A percentile compares a stretch with the other conserved stretches of the same genome.
phyloP scores from a whole-genome alignment of 2,888 invertebrate genomes.

The Saturnia pavonia region DNA sequence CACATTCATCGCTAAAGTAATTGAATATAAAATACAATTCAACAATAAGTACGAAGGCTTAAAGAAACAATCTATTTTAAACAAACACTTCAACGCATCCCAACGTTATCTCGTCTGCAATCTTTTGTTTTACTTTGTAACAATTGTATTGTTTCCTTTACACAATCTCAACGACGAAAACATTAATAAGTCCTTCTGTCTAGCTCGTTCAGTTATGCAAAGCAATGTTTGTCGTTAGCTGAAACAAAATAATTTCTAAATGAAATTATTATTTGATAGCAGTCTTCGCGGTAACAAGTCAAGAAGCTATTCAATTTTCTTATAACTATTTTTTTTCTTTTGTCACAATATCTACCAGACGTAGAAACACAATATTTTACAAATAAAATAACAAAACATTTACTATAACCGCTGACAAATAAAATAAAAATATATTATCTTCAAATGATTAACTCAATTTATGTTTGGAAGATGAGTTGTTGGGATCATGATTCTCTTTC shows the following conservation, averaged over 20 bases:
- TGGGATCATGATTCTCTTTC: not conserved
- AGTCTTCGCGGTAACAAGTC: not conserved
- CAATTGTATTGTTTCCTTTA: constrained; percentile 1
- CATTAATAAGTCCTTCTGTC: constrained; percentile 5
- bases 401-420: too few species aligned
- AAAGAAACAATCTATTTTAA: not conserved
- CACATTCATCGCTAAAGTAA: too few species aligned
- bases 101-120: constrained; percentile 1
- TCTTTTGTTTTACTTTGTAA: constrained; percentile 10
- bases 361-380: too few species aligned
- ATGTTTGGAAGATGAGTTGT: too few species aligned
- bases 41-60: not conserved
- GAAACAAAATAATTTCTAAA: not conserved
- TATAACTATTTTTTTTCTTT: not conserved
- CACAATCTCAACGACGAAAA: not conserved
- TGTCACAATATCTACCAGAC: too few species aligned
- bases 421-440: too few species aligned
- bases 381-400: too few species aligned
- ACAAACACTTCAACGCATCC: not conserved
- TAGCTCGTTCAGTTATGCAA: not conserved
- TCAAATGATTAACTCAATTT: too few species aligned
- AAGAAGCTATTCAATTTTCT: not conserved
- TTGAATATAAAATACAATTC: not conserved
- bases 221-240: not conserved
- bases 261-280: not conserved